Evolutionary conservation across 2,797 vertebrate genomes (phyloP), one percentile per base, ranked within the genome.

Genomic region (Amphiprion clarkii): DNA sequence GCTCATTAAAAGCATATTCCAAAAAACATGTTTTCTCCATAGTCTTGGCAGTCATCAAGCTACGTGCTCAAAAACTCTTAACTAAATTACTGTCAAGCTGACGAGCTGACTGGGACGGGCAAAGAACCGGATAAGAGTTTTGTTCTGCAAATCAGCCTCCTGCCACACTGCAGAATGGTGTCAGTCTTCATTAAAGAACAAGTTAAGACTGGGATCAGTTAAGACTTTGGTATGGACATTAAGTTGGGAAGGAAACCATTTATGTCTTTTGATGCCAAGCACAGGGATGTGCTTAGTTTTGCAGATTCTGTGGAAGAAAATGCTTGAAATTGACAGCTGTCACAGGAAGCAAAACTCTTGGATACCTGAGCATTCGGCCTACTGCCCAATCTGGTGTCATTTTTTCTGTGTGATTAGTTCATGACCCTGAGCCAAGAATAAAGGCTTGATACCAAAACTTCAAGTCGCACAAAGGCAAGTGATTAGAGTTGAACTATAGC

Each of bases 351-450:
- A 2, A 56, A 44, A 63, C 19, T 33, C 33, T 19, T 25, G 5
- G 19, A 53, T 67, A 21, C 40, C 5, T 51, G 25, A 67, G 46
- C 1, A 51, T 16, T 14, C 61, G 52, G 51, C 61, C 27, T 16
- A 7, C 31, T 49, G 33, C 57, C 67, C 2, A 48, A 40, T 66
- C 48, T 54, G 19, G 53, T 46, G 65, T 77, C 10, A 53, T 55
- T 67, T 49, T 57, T 14, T 52, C 19, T 27, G 48, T 46, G 54
- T 71, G 57, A 73, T 74, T 39, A 53, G 40, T 29, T 67, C 31
- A 60, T 64, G 57, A 29, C 36, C 16, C 17, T 27, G 27, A 11
- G 29, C 48, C 33, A 67, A 16, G 33, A 19, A 31, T 39, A 33
- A 49, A 29, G 2, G n/a, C 0, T 12, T 58, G 21, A 71, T 19